phyloP scores from a whole-genome alignment of 2,888 invertebrate genomes.

The Plebejus melissa region DNA sequence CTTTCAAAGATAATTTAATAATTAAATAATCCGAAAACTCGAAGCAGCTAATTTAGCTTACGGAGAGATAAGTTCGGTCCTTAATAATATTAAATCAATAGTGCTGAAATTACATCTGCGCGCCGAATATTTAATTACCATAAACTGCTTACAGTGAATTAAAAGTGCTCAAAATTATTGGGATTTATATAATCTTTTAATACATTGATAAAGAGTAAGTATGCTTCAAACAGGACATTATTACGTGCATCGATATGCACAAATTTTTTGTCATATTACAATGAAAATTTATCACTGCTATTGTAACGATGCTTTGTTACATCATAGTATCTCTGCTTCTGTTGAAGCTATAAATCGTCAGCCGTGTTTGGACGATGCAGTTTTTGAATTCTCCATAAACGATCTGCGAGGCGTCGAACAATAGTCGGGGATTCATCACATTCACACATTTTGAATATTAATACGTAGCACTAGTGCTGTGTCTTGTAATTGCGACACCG shows the following conservation, averaged over 20 bases:
- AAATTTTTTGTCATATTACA: background rate
- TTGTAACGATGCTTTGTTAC: background rate
- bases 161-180: too few relatives aligned
- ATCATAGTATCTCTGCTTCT: background rate
- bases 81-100: constrained; percentile 18
- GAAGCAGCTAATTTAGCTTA: background rate
- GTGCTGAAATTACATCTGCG: background rate
- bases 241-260: background rate
- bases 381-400: constrained; percentile 18
- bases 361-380: constrained; percentile 5
- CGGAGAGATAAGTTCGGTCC: background rate
- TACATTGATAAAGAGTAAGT: background rate
- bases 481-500: constrained; percentile 22
- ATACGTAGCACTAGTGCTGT: constrained; percentile 15
- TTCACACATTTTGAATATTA: constrained; percentile 25
- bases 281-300: background rate
- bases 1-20: constrained; percentile 8
- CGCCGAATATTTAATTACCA: too few relatives aligned
- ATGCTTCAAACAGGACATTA: background rate
- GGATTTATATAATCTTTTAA: too few relatives aligned
- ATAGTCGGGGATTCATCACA: constrained; percentile 19
- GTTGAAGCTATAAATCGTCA: constrained; percentile 3
- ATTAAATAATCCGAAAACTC: background rate
- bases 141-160: too few relatives aligned
- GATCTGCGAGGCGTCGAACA: constrained; percentile 11